These are phyloP conservation scores for Garrulus glandarius DNA, from an alignment of 2,797 vertebrate genomes.

Conservation along the genomic window DNA sequence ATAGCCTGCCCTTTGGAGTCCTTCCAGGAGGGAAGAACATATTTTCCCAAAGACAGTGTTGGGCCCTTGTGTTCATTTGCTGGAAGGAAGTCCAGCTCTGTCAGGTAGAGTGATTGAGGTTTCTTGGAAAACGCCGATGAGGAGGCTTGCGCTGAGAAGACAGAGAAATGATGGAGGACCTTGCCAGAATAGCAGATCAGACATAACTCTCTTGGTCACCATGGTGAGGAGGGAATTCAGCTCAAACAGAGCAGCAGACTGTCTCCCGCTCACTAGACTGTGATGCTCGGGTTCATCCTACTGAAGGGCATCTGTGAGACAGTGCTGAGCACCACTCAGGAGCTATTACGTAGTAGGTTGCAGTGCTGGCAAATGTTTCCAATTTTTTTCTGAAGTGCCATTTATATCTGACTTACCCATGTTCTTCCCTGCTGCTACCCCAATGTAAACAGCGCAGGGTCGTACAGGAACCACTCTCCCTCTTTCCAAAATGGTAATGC, in stretches of 20 bases:
- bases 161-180: neutral
- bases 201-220: conserved; percentile 34
- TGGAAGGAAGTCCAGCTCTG: neutral
- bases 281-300: conserved; percentile 41
- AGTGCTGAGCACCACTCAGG: neutral
- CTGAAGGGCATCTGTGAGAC: conserved; percentile 40
- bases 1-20: neutral
- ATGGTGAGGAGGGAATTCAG: conserved; percentile 44
- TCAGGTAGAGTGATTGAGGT: conserved; percentile 34
- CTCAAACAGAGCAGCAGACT: conserved; percentile 43
- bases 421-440: conserved; percentile 28
- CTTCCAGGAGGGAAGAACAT: neutral
- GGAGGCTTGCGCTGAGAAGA: conserved; percentile 7
- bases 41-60: neutral
- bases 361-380: conserved; percentile 42
- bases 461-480: neutral
- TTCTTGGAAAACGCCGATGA: conserved; percentile 57
- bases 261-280: conserved; percentile 15
- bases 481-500: conserved; percentile 24
- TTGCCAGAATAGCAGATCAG: conserved; percentile 43
- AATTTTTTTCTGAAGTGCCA: neutral
- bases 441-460: neutral
- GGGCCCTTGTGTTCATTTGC: neutral
- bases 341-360: neutral
- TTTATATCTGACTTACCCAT: conserved; percentile 16